These are phyloP conservation scores for Carassius gibelio DNA, from an alignment of 2,113 vertebrate species.

Conservation along the genomic window DNA sequence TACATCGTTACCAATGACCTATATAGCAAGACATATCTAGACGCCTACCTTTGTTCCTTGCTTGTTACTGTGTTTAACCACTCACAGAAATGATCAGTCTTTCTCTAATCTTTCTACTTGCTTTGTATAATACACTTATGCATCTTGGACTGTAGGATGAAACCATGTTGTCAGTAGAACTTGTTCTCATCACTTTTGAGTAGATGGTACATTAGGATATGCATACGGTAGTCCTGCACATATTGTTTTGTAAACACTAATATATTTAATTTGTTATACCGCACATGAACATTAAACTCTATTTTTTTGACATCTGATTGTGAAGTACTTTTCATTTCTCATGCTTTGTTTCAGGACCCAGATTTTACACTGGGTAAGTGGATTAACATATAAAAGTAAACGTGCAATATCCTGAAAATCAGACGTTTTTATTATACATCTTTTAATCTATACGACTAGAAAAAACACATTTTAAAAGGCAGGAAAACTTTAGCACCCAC, in stretches of 20 bases:
- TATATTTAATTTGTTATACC: constrained; percentile 88
- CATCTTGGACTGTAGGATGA: constrained; percentile 52
- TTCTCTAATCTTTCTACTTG: constrained; percentile 37
- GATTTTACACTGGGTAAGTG: neutral
- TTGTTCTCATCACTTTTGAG: constrained; percentile 54
- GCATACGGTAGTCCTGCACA: constrained; percentile 56
- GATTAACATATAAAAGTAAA: neutral
- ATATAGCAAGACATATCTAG: constrained; percentile 41
- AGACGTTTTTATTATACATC: neutral
- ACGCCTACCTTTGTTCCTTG: constrained; percentile 46
- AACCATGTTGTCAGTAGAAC: constrained; percentile 44
- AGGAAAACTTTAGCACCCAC: too few relatives aligned
- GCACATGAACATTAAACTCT: constrained; percentile 80
- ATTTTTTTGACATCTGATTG: constrained; percentile 68
- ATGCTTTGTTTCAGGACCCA: neutral
- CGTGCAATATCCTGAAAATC: neutral
- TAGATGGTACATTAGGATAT: constrained; percentile 53
- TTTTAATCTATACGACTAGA: too few relatives aligned
- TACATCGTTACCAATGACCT: constrained; percentile 27
- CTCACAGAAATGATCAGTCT: constrained; percentile 29
- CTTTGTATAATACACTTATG: constrained; percentile 48
- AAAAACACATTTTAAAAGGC: too few relatives aligned
- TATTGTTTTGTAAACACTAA: constrained; percentile 77
- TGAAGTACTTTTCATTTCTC: constrained; percentile 41
- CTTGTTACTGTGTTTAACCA: constrained; percentile 27